Percentiles rank a stretch among this genome's conserved stretches.
Evolutionary conservation across 2,888 invertebrate genomes (phyloP).

Genomic region (Trilocha varians): DNA sequence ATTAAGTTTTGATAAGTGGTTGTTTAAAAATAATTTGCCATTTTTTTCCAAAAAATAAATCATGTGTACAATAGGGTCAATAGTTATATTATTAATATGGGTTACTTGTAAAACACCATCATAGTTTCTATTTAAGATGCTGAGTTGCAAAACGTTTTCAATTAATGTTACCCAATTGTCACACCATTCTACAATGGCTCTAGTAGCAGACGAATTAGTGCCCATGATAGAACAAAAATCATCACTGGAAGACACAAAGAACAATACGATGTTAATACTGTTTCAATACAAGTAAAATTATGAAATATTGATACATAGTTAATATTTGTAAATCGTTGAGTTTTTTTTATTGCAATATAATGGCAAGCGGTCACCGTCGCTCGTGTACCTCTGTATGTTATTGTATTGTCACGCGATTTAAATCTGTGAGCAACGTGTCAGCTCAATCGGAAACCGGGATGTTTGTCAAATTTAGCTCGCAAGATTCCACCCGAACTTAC

Average conservation of each 20-base stretch:
- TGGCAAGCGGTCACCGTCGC: no score
- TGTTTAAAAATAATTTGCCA: slow-evolving; percentile 15
- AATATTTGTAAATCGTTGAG: no score
- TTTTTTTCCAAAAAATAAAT: slow-evolving; percentile 5
- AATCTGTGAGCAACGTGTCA: no score
- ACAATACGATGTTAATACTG: no score
- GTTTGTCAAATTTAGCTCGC: no score
- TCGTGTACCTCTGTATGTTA: no score
- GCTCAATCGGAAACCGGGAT: no score
- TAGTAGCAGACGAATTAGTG: slow-evolving; percentile 24
- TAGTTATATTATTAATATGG: slow-evolving; percentile 26
- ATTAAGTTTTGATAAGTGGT: slow-evolving; percentile 17
- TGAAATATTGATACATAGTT: no score
- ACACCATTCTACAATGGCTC: slow-evolving; percentile 72
- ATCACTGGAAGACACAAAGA: slow-evolving; percentile 23
- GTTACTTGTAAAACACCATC: slow-evolving; percentile 77
- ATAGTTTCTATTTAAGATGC: slow-evolving; percentile 74
- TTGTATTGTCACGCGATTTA: no score
- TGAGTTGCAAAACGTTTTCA: slow-evolving; percentile 86
- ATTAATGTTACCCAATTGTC: slow-evolving; percentile 87
- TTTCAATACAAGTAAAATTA: no score
- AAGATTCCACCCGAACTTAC: no score
- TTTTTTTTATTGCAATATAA: no score
- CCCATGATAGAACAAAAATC: slow-evolving; percentile 33
- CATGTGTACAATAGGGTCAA: slow-evolving; percentile 26